Evolutionary conservation across 2,888 invertebrate species (phyloP).

Genomic region (Trachelus stipa): DNA sequence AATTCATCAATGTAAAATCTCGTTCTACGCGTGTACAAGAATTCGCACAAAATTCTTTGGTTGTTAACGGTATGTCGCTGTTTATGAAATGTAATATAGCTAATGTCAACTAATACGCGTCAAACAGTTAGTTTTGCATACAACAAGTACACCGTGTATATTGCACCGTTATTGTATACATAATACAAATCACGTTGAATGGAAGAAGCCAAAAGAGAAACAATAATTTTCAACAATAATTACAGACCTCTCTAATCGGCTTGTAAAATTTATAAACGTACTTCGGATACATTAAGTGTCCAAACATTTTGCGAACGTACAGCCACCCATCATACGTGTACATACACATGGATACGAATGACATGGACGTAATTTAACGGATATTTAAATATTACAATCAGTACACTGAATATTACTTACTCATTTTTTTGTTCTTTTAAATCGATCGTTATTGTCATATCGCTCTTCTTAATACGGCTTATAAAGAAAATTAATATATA

Average conservation of each 20-base stretch:
- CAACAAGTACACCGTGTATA: not conserved
- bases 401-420: not conserved
- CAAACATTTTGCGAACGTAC: not conserved
- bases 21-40: not conserved
- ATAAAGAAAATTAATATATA: not conserved
- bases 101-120: not conserved
- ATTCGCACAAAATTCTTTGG: not conserved
- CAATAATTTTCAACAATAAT: not conserved
- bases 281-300: slow-evolving; percentile 7
- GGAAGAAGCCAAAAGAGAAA: not conserved
- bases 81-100: not conserved
- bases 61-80: not conserved
- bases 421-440: not conserved
- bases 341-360: not conserved
- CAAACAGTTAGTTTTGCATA: not conserved
- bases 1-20: not conserved
- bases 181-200: not conserved
- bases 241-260: slow-evolving; percentile 6
- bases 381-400: not conserved
- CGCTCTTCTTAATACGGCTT: not conserved
- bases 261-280: slow-evolving; percentile 17
- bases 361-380: not conserved
- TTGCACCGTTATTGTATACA: not conserved
- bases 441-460: not conserved
- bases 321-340: not conserved